Percentiles rank a stretch among this genome's conserved stretches.
These are phyloP conservation scores for Syndactyla subalaris DNA, from an alignment of 2,797 vertebrate species.

Conservation along the genomic window DNA sequence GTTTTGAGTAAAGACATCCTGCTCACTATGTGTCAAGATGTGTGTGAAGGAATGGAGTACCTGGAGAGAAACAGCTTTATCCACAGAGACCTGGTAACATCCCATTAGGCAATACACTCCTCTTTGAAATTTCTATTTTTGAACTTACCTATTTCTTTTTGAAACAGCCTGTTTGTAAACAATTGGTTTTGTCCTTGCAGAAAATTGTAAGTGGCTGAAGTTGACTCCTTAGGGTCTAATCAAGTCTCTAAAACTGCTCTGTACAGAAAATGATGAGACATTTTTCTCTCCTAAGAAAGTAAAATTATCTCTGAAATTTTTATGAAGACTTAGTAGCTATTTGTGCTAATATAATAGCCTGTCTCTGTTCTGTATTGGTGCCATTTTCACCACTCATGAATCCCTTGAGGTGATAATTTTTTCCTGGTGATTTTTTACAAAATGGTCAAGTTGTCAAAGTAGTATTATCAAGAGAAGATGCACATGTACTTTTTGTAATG, in stretches of 20 bases:
- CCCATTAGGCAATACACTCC: not conserved
- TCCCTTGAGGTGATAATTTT: not conserved
- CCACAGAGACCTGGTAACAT: conserved; percentile 91
- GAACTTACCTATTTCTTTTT: not conserved
- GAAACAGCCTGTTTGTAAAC: not conserved
- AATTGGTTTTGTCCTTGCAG: not conserved
- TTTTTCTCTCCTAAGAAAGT: not conserved
- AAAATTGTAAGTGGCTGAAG: not conserved
- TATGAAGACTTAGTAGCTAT: not conserved
- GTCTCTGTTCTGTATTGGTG: not conserved
- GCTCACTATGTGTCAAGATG: conserved; percentile 89
- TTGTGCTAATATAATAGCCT: not conserved
- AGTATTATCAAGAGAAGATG: not conserved
- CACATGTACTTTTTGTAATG: not conserved
- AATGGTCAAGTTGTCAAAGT: not conserved
- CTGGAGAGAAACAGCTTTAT: conserved; percentile 89
- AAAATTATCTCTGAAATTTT: not conserved
- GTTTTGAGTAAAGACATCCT: conserved; percentile 78
- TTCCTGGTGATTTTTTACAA: not conserved
- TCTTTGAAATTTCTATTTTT: not conserved
- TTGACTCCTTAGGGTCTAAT: not conserved
- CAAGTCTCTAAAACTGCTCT: not conserved
- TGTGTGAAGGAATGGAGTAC: conserved; percentile 92
- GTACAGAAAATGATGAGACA: not conserved
- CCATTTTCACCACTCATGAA: not conserved